Evolutionary conservation across 92 coral and sea anemone species (phyloP).

Genomic region (Palythoa caribaeorum): DNA sequence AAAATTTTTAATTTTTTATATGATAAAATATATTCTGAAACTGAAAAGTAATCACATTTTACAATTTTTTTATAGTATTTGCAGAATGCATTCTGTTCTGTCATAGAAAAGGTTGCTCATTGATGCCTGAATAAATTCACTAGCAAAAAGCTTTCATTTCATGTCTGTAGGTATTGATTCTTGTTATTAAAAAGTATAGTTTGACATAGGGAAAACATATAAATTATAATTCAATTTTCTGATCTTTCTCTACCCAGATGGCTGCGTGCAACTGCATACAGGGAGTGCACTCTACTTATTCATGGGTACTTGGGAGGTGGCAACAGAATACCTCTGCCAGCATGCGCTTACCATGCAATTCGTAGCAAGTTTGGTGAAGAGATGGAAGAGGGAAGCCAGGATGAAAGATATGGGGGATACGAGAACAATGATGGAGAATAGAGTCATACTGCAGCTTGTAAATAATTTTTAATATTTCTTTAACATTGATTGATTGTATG

Average conservation of each 20-base stretch:
- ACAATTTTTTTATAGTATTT: not conserved
- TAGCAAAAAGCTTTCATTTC: not conserved
- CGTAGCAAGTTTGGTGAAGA: constrained; percentile 6
- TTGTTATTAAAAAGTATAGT: not conserved
- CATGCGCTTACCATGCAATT: constrained; percentile 5
- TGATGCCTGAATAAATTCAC: not conserved
- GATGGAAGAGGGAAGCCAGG: not conserved
- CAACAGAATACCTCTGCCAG: constrained; percentile 19
- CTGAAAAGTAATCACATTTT: not conserved
- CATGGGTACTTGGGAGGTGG: constrained; percentile 15
- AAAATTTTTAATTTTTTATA: not conserved
- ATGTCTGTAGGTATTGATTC: not conserved
- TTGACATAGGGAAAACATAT: not conserved
- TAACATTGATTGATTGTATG: no score
- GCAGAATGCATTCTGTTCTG: not conserved
- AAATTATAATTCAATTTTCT: not conserved
- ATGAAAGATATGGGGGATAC: constrained; percentile 11
- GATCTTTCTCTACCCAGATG: constrained; percentile 7
- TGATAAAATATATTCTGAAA: not conserved
- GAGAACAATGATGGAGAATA: constrained; percentile 26
- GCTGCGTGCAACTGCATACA: constrained; percentile 36
- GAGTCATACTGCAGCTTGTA: not conserved
- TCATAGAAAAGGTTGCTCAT: not conserved
- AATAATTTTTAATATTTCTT: no score
- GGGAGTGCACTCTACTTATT: constrained; percentile 20